Evolutionary conservation across 2,888 invertebrate species (phyloP).

Genomic region (Acrobeloides nanus): DNA sequence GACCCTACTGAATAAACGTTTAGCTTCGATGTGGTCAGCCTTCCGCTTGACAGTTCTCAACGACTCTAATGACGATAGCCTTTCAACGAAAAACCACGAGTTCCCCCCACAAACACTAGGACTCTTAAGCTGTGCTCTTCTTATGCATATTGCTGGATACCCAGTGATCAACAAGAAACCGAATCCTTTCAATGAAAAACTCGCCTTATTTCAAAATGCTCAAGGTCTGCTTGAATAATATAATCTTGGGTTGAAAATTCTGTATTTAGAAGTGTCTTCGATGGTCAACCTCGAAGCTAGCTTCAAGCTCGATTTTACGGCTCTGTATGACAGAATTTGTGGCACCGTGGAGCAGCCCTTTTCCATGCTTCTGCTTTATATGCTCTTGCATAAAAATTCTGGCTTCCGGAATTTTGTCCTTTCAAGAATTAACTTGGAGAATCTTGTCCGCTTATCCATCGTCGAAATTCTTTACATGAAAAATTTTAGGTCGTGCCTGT

Average conservation of each 20-base stretch:
- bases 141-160: slow-evolving; percentile 69
- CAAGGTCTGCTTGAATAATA: slow-evolving; percentile 62
- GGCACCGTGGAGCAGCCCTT: slow-evolving; percentile 38
- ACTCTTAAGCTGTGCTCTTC: slow-evolving; percentile 74
- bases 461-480: slow-evolving; percentile 23
- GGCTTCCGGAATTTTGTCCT: slow-evolving; percentile 60
- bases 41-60: slow-evolving; percentile 36
- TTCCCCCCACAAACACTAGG: slow-evolving; percentile 42
- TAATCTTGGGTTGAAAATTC: slow-evolving; percentile 1
- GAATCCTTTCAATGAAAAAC: slow-evolving; percentile 74
- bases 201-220: slow-evolving; percentile 74
- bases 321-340: slow-evolving; percentile 45
- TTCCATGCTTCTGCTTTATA: slow-evolving; percentile 73
- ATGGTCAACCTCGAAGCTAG: slow-evolving; percentile 50
- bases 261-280: slow-evolving; percentile 49
- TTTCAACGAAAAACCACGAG: too few species aligned
- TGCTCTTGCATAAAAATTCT: slow-evolving; percentile 70
- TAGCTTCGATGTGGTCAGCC: slow-evolving; percentile 51
- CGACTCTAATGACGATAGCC: slow-evolving; percentile 7
- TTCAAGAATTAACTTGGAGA: slow-evolving; percentile 59
- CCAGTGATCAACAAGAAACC: slow-evolving; percentile 36
- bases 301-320: slow-evolving; percentile 51
- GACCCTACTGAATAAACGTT: too few species aligned
- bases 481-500: slow-evolving; percentile 74
- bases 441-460: slow-evolving; percentile 52